These are phyloP conservation scores for Theristicus caerulescens DNA, from an alignment of 2,113 vertebrate species.

Conservation along the genomic window DNA sequence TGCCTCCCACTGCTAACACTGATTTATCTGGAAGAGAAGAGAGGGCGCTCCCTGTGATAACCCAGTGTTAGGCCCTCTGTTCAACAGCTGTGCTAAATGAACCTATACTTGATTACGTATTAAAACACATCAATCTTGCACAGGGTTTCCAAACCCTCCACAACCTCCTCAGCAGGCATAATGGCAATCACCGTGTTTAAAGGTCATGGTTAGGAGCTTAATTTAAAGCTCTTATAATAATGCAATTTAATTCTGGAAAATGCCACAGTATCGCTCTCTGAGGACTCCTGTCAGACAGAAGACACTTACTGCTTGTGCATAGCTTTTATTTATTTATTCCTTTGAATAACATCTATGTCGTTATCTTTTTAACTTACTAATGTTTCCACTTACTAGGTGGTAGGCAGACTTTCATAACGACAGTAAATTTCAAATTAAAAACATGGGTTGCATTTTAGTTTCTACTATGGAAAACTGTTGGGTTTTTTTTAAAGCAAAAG, in stretches of 20 bases:
- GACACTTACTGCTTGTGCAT: neutral
- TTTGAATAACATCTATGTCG: neutral
- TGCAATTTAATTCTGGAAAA: conserved; percentile 65
- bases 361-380: neutral
- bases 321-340: conserved; percentile 8
- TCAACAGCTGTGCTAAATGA: conserved; percentile 66
- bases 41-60: conserved; percentile 24
- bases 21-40: conserved; percentile 36
- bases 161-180: conserved; percentile 60
- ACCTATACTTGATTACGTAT: conserved; percentile 54
- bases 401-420: neutral
- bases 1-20: conserved; percentile 23
- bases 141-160: conserved; percentile 55
- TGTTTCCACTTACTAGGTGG: neutral
- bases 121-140: conserved; percentile 61
- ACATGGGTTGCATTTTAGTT: neutral
- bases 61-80: conserved; percentile 20
- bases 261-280: conserved; percentile 16
- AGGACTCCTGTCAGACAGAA: conserved; percentile 10
- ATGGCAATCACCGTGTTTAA: conserved; percentile 52
- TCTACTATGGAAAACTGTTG: neutral
- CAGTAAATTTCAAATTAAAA: conserved; percentile 35
- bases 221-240: conserved; percentile 60
- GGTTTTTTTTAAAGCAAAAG: neutral
- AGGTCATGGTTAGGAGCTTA: conserved; percentile 67